Evolutionary conservation across 2,797 vertebrate genomes (phyloP), one percentile per base, ranked within the genome.

Genomic region (Leptoclinus maculatus): DNA sequence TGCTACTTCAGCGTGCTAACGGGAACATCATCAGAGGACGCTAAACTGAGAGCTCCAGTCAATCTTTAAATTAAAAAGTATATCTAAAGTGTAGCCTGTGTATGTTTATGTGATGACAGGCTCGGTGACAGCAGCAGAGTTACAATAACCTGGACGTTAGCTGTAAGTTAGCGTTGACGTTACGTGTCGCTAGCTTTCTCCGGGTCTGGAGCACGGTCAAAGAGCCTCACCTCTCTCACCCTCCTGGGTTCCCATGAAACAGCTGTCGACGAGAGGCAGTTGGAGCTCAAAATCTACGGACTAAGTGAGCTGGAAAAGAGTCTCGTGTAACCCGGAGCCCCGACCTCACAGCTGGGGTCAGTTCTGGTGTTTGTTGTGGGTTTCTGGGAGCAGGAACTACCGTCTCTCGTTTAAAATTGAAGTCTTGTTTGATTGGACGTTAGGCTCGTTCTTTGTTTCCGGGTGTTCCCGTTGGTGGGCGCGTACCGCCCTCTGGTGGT

Each of bases 221-320:
- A 54, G 57, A 45, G 56, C 45, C 88, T 88, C 60, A 94, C 93
- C 92, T 92, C 88, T 89, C 57, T 93, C 92, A 84, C 86, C 92
- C 80, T 93, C 91, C 82, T 89, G 93, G 76, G 91, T 92, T 89
- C 93, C 93, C 93, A 94, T 94, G 53, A 91, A 93, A 91, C 85
- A 78, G 86, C 84, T 84, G 76, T 78, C 47, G 58, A 58, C 36
- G 29, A 53, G 58, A 73, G 58, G n/a, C 80, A 27, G 23, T 34
- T 29, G 79, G 27, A 32, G 45, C 41, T 67, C 39, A 45, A 77
- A 88, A 80, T 25, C 36, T 45, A 47, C 53, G 0, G 5, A 80
- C 16, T 17, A 27, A 27, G 38, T 57, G n/a, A 23, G 17, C 17
- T 25, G 2, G 7, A 23, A 58, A 25, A 32, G 1, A 6, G 43